These are phyloP conservation scores for Corythornis vintsioides DNA, from an alignment of 2,113 vertebrate genomes.

Conservation along the genomic window DNA sequence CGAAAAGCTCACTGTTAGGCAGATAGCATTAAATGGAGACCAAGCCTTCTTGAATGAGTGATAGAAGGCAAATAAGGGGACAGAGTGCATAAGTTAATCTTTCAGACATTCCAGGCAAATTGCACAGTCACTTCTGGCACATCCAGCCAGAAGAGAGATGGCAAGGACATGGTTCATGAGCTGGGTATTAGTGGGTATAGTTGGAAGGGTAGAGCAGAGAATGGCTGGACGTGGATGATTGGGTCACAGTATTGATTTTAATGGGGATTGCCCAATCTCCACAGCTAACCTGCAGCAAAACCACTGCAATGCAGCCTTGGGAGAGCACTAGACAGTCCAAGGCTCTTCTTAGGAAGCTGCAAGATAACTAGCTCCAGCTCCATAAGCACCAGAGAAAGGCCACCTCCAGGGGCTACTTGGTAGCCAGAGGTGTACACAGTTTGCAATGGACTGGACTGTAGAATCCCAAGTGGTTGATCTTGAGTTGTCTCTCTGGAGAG, in stretches of 20 bases:
- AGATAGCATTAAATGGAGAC: background rate
- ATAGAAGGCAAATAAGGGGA: background rate
- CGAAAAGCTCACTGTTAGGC: background rate
- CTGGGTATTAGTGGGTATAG: background rate
- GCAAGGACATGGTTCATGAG: background rate
- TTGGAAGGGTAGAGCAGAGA: background rate
- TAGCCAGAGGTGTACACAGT: background rate
- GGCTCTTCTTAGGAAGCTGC: background rate
- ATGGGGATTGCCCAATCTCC: background rate
- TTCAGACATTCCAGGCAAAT: background rate
- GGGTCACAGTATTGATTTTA: background rate
- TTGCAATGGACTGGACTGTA: background rate
- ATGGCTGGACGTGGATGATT: background rate
- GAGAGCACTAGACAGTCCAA: background rate
- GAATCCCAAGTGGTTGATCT: background rate
- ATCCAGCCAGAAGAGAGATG: background rate
- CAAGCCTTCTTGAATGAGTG: background rate
- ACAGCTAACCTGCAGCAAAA: background rate
- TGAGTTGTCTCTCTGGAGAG: background rate
- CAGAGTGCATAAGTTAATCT: background rate
- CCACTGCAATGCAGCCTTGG: background rate
- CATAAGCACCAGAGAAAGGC: background rate
- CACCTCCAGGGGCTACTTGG: background rate
- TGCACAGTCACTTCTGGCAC: background rate
- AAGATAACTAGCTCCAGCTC: background rate